Conservation (phyloP, 1,140 invertebrate genomes). For the Hirudo medicinalis region DNA sequence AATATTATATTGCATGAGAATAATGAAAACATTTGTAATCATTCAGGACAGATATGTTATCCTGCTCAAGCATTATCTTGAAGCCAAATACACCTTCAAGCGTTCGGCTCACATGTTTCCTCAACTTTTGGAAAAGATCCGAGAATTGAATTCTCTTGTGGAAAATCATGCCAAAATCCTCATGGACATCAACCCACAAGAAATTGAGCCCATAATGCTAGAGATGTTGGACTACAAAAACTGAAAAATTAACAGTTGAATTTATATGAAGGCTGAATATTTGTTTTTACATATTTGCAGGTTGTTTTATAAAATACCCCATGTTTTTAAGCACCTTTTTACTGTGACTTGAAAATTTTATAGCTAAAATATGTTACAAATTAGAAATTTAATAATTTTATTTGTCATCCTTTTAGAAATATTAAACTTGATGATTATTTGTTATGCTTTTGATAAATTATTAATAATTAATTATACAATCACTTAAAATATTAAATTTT, state of each 20-base stretch:
- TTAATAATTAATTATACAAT: too few relatives aligned
- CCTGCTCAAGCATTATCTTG: conserved; percentile 70
- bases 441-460: too few relatives aligned
- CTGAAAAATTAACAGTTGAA: conserved; percentile 1
- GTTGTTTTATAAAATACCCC: neutral
- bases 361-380: too few relatives aligned
- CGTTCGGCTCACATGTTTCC: conserved; percentile 30
- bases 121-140: conserved; percentile 68
- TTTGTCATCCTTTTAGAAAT: too few relatives aligned
- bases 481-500: too few relatives aligned
- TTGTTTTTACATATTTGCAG: neutral
- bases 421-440: too few relatives aligned
- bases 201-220: conserved; percentile 75
- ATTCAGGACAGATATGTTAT: conserved; percentile 77
- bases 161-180: conserved; percentile 74
- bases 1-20: too few relatives aligned
- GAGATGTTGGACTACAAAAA: conserved; percentile 78
- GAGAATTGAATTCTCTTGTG: conserved; percentile 67
- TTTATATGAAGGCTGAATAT: neutral
- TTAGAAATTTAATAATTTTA: too few relatives aligned
- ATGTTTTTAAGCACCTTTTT: neutral
- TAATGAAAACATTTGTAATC: too few relatives aligned
- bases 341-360: neutral
- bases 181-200: conserved; percentile 71
- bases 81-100: conserved; percentile 48